These are phyloP conservation scores for Thysanoteuthis rhombus DNA, from an alignment of 2,888 invertebrate species.

Conservation along the genomic window DNA sequence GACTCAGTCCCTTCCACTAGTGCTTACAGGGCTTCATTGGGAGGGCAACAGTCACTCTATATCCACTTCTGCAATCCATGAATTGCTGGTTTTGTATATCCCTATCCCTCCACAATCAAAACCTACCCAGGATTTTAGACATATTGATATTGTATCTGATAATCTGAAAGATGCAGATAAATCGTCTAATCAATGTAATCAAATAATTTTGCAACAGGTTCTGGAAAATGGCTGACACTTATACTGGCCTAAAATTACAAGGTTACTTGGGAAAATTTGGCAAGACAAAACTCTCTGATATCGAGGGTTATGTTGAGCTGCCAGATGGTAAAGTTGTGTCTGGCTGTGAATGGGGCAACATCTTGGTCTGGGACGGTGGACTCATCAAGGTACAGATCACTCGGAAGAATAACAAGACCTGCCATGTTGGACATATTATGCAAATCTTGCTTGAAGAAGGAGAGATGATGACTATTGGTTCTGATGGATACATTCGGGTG, in stretches of 20 bases:
- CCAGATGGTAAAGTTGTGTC: slow-evolving; percentile 91
- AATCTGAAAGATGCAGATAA: not conserved
- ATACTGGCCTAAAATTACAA: slow-evolving; percentile 89
- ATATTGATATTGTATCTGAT: not conserved
- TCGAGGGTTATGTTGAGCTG: slow-evolving; percentile 84
- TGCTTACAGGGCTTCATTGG: too few relatives aligned
- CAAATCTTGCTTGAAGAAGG: slow-evolving; percentile 73
- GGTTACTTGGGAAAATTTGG: slow-evolving; percentile 90
- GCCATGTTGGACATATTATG: slow-evolving; percentile 81
- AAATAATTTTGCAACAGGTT: slow-evolving; percentile 75
- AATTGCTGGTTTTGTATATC: too few relatives aligned
- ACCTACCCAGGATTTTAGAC: too few relatives aligned
- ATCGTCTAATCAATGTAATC: too few relatives aligned
- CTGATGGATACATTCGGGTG: slow-evolving; percentile 67
- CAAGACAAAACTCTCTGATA: slow-evolving; percentile 90
- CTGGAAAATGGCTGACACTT: slow-evolving; percentile 92
- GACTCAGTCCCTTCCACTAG: too few relatives aligned
- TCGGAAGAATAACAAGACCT: slow-evolving; percentile 73
- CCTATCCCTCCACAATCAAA: too few relatives aligned
- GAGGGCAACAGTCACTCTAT: too few relatives aligned
- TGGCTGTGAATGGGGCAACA: slow-evolving; percentile 90
- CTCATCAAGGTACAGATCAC: slow-evolving; percentile 78
- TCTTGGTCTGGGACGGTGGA: slow-evolving; percentile 90
- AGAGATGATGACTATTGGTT: slow-evolving; percentile 73
- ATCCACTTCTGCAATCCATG: too few relatives aligned